These are phyloP conservation scores for Pandemis cinnamomeana DNA, from an alignment of 2,888 invertebrate species.

Conservation along the genomic window DNA sequence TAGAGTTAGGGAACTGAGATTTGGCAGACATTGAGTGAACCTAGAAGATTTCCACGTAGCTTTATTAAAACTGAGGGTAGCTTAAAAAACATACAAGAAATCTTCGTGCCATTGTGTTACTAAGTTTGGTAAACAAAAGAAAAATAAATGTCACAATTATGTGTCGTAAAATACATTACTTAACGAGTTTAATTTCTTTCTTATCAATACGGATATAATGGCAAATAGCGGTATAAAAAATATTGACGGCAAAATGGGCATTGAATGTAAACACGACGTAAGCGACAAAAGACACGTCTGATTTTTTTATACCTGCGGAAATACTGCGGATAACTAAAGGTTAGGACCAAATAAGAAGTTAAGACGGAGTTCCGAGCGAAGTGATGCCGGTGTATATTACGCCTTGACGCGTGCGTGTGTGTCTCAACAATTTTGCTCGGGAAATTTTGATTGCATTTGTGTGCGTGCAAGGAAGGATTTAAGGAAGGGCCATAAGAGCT, in stretches of 20 bases:
- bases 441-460: too few relatives aligned
- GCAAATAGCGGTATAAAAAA: neutral
- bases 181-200: neutral
- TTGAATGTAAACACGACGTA: neutral
- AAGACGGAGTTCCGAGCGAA: neutral
- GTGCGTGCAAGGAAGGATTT: too few relatives aligned
- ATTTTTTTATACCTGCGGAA: neutral
- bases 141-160: slow-evolving; percentile 5
- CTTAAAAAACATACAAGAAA: too few relatives aligned
- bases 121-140: neutral
- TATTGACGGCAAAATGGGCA: neutral
- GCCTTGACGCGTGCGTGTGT: too few relatives aligned
- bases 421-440: too few relatives aligned
- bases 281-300: neutral
- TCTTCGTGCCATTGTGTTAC: too few relatives aligned
- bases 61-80: too few relatives aligned
- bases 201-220: slow-evolving; percentile 29
- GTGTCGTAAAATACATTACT: neutral
- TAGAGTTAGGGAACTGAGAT: too few relatives aligned
- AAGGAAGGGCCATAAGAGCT: too few relatives aligned
- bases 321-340: neutral
- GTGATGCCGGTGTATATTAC: neutral
- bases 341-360: neutral
- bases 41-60: too few relatives aligned
- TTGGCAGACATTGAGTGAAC: too few relatives aligned